A percentile compares a stretch with the other conserved stretches of the same genome.
Evolutionary conservation across 2,888 invertebrate species (phyloP).

Genomic region (Apamea crenata): DNA sequence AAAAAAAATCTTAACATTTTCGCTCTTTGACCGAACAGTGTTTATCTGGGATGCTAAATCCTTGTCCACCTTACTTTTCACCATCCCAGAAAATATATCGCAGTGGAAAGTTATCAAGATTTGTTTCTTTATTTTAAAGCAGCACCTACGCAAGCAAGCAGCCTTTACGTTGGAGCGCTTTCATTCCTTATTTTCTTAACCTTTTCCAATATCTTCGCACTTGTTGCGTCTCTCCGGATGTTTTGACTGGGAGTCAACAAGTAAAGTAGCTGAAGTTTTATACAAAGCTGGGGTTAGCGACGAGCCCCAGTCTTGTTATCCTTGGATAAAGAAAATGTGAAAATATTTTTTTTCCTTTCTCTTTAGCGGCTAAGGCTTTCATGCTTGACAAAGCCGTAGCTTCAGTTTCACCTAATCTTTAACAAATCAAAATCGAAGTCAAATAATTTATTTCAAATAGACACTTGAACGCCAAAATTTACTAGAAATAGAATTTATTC

Average conservation of each 20-base stretch:
- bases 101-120: neutral
- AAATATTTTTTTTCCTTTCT: too few relatives aligned
- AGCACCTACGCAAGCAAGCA: too few relatives aligned
- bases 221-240: constrained; percentile 23
- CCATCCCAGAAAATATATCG: neutral
- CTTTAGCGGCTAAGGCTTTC: too few relatives aligned
- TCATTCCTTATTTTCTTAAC: constrained; percentile 7
- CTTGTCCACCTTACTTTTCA: neutral
- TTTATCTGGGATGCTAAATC: neutral
- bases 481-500: too few relatives aligned
- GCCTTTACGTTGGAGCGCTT: neutral
- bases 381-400: neutral
- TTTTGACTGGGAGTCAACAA: constrained; percentile 15
- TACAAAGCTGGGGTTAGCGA: too few relatives aligned
- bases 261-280: neutral
- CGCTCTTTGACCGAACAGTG: neutral
- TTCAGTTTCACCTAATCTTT: neutral
- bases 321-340: neutral
- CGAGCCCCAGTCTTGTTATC: too few relatives aligned
- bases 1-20: neutral
- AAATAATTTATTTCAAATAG: neutral
- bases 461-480: neutral
- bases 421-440: neutral
- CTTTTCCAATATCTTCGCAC: neutral
- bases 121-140: neutral